Conservation (phyloP, 92 coral and sea anemone genomes). For the Hydrozoanthus gracilis region DNA sequence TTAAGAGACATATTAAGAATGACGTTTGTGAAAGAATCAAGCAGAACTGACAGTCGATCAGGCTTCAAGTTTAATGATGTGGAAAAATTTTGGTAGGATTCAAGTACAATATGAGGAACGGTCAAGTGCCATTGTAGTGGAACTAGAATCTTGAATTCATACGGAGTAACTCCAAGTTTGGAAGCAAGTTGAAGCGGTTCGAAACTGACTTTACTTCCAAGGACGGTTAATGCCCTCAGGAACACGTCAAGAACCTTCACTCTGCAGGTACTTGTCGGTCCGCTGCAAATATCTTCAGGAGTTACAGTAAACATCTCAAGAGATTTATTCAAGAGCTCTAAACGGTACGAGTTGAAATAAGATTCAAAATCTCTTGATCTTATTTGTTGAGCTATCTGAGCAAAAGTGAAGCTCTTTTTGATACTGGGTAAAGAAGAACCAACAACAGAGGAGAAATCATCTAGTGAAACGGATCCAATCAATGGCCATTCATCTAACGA, state of each 20-base stretch:
- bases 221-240: constrained; percentile 49
- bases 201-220: constrained; percentile 45
- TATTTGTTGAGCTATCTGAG: constrained; percentile 39
- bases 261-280: constrained; percentile 31
- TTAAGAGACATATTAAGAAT: constrained; percentile 58
- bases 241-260: constrained; percentile 57
- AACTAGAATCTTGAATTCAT: constrained; percentile 56
- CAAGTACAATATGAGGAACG: constrained; percentile 60
- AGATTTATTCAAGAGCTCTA: constrained; percentile 25
- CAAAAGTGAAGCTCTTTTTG: constrained; percentile 31
- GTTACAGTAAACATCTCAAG: constrained; percentile 61
- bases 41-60: constrained; percentile 57
- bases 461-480: constrained; percentile 57
- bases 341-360: constrained; percentile 41
- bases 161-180: constrained; percentile 49
- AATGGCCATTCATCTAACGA: constrained; percentile 69
- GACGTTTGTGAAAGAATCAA: constrained; percentile 38
- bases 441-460: constrained; percentile 23
- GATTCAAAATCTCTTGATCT: constrained; percentile 28
- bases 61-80: constrained; percentile 50
- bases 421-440: constrained; percentile 25
- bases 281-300: constrained; percentile 60
- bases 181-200: constrained; percentile 54
- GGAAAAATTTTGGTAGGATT: constrained; percentile 58
- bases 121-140: constrained; percentile 71